Evolutionary conservation across 2,113 vertebrate species (phyloP).

Genomic region (Progne subis): DNA sequence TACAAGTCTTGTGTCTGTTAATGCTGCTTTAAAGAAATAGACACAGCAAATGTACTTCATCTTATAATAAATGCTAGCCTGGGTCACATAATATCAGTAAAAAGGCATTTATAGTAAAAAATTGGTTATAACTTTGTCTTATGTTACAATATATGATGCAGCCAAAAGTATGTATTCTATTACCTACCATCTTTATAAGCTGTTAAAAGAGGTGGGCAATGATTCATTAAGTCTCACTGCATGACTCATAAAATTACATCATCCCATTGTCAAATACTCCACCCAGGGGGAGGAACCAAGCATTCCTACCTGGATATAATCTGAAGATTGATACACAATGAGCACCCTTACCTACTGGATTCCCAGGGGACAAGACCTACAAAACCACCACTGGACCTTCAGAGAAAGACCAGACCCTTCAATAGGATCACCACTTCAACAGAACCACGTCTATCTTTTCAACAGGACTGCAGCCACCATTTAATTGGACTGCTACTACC

Average conservation of each 20-base stretch:
- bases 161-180: not conserved
- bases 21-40: not conserved
- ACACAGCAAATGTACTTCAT: not conserved
- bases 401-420: not conserved
- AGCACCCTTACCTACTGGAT: not conserved
- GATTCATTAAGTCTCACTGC: not conserved
- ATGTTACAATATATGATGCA: not conserved
- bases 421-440: too few species aligned
- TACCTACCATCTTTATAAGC: not conserved
- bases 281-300: not conserved
- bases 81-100: not conserved
- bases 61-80: not conserved
- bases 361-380: not conserved
- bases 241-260: too few species aligned
- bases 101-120: not conserved
- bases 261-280: too few species aligned
- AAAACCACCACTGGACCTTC: not conserved
- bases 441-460: not conserved
- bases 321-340: not conserved
- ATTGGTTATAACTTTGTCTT: not conserved
- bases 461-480: not conserved
- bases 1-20: not conserved
- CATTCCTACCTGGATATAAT: not conserved
- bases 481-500: not conserved
- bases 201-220: not conserved